phyloP scores from a whole-genome alignment of 2,113 vertebrate species.

The Equus przewalskii region DNA sequence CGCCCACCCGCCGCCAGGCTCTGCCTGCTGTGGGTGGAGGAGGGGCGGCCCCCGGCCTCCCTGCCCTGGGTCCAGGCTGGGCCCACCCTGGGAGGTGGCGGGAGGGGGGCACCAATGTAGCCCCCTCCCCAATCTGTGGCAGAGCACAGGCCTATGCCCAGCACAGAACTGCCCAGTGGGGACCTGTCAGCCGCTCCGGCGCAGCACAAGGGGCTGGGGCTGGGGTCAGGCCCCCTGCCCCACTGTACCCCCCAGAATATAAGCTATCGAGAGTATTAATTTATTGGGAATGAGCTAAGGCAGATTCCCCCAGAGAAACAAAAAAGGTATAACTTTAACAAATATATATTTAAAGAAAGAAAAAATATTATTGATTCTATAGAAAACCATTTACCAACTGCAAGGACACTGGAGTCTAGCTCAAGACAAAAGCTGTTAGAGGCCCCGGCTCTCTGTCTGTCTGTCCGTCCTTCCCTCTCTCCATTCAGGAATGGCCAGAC shows the following conservation, averaged over 20 bases:
- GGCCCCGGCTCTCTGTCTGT: conserved; percentile 82
- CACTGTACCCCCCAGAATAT: conserved; percentile 77
- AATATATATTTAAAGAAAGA: conserved; percentile 92
- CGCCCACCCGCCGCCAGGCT: background rate
- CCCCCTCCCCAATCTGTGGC: conserved; percentile 60
- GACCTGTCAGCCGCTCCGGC: conserved; percentile 54
- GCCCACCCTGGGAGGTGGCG: background rate
- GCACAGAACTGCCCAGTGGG: conserved; percentile 83
- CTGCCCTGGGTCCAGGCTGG: background rate
- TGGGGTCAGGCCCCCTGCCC: conserved; percentile 11
- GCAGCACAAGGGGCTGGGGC: conserved; percentile 77
- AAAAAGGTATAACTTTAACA: conserved; percentile 90
- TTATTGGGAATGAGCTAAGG: conserved; percentile 89
- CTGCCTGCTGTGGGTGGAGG: background rate
- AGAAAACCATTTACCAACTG: conserved; percentile 88
- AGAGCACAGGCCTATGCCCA: conserved; percentile 82
- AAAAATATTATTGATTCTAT: conserved; percentile 91
- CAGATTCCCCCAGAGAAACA: conserved; percentile 86
- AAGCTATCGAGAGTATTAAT: conserved; percentile 90
- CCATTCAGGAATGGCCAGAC: conserved; percentile 76
- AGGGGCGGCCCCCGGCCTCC: background rate
- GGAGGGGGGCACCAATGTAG: background rate
- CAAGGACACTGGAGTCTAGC: conserved; percentile 87
- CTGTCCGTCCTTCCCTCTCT: background rate
- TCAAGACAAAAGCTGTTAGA: conserved; percentile 85